Conservation (phyloP, 2,113 vertebrate genomes). For the Platanista minor region DNA sequence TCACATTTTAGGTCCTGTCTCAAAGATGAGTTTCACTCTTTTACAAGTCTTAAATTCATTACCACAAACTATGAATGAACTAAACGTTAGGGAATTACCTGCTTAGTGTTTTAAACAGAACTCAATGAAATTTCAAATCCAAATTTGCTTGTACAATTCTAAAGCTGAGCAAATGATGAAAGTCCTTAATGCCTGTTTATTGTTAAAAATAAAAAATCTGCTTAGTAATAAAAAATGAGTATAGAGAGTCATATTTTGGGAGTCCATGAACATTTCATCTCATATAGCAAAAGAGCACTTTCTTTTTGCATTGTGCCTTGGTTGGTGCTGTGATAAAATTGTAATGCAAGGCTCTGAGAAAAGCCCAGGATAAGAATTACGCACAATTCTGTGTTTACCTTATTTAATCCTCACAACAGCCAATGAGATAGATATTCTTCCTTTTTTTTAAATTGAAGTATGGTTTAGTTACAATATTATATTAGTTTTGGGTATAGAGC, state of each 20-base stretch:
- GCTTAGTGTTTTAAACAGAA: conserved; percentile 7
- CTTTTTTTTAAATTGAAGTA: not conserved
- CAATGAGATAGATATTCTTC: not conserved
- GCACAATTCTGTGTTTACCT: not conserved
- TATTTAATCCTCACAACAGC: not conserved
- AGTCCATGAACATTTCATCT: not conserved
- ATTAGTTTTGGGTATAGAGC: not conserved
- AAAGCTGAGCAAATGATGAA: conserved; percentile 16
- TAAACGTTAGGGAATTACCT: not conserved
- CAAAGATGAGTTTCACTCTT: conserved; percentile 41
- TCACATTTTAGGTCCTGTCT: conserved; percentile 34
- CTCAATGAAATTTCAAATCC: conserved; percentile 5
- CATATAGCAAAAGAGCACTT: not conserved
- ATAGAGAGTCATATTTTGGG: not conserved
- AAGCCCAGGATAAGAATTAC: not conserved
- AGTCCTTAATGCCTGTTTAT: not conserved
- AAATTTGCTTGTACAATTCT: not conserved
- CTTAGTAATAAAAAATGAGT: not conserved
- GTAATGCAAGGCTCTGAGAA: not conserved
- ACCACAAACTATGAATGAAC: conserved; percentile 37
- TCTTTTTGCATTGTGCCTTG: not conserved
- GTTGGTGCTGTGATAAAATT: not conserved
- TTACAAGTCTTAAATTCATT: conserved; percentile 41
- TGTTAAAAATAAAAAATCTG: not conserved
- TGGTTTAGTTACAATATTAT: not conserved